Evolutionary conservation across 2,888 invertebrate species (phyloP), one percentile per base, ranked within the genome.

Genomic region (Tanytarsus gracilentus): DNA sequence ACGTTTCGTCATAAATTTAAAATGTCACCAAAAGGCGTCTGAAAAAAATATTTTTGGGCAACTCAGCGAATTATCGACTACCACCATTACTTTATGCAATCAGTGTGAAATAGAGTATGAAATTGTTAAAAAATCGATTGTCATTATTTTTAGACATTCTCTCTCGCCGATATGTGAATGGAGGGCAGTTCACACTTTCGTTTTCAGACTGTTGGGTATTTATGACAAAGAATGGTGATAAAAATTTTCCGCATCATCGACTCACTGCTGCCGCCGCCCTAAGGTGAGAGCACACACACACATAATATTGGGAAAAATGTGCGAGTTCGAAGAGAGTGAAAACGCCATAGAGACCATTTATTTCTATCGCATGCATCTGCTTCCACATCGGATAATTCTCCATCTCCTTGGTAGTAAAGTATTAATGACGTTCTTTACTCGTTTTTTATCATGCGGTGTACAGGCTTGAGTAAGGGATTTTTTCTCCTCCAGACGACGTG

Each of bases 111-210:
- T 58, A 44, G 58, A 39, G 58, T 48, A 48, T 58, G 39, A 58
- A 58, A 58, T 58, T 58, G 58, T 40, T 39, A 48, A 58, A 58
- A 58, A 58, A 58, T 58, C 58, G 58, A 58, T 58, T 48, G 44
- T 25, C 39, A 58, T 58, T 58, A 58, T 58, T 58, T 44, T 44
- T 58, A 27, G 18, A 40, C 26, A 52, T 27, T 44, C 14, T 30
- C 36, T 36, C 25, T 14, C 40, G 40, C 25, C 18, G 18, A 44
- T n/a, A 23, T 18, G 18, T 44, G 18, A 11, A 23, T 44, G 21
- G 23, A 23, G 23, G 44, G 18, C 44, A 21, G 21, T 44, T 39
- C 36, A 53, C 25, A 25, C 25, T 56, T 55, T 56, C 26, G 16
- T 56, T 25, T 40, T 26, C 40, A 33, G 25, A 23, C 33, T 39